Evolutionary conservation across 2,113 vertebrate genomes (phyloP), one percentile per base, ranked within the genome.

Genomic region (Cyprinodon tularosa): DNA sequence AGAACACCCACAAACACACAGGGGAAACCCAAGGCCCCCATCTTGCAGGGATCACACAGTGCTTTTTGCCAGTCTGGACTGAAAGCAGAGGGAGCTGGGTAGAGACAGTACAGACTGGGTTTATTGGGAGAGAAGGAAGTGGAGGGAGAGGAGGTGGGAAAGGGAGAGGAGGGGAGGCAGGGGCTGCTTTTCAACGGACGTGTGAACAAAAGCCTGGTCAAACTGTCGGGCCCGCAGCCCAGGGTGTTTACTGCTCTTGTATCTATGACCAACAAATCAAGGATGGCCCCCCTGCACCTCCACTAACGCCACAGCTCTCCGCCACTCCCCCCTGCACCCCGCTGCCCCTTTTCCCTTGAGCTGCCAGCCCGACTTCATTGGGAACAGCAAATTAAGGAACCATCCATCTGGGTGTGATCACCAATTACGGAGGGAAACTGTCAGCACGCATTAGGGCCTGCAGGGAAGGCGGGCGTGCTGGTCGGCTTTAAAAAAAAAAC

Each of bases 401-500:
- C 87, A 87, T 94, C 94, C 94, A 95, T 94, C 93, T 95, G 94
- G 93, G 94, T 94, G 93, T 95, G 93, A 95, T 93, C 92, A 93
- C 89, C 93, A 95, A 95, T 95, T 95, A 95, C 42, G 71, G 89
- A 90, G 90, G 90, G 91, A 93, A 94, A 88, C 93, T 95, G 94
- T 95, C 94, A 94, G 92, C 83, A 85, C 71, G 91, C 89, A 94
- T 95, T 95, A 95, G 78, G 88, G 84, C 90, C 91, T 87, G 89
- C 84, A 79, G 90, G 87, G 85, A 93, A 93, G 90, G 91, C 83
- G 87, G 92, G 90, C 88, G 80, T 91, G 89, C 90, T 86, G 60
- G 86, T 87, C 64, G 74, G 88, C 88, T 86, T 90, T 92, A 29
- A 29, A 29, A 29, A 29, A 29, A 29, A 29, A 29, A 29, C 88